Evolutionary conservation across 2,888 invertebrate species (phyloP), one percentile per base, ranked within the genome.

Genomic region (Drosophila nigricruria): DNA sequence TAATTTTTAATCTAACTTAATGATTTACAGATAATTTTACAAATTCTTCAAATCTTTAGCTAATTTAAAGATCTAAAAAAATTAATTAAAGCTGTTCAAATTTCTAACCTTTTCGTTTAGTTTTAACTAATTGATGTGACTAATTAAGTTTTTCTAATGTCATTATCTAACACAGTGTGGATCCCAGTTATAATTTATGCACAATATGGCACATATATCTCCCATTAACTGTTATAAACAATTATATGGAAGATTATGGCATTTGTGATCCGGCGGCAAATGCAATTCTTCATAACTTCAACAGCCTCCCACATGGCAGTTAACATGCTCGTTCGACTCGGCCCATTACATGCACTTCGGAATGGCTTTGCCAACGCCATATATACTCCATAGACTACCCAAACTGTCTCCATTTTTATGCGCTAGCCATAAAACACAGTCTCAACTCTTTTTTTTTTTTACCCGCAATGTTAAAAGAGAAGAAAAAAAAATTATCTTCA

Each of bases 331-430:
- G 63, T 74, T 79, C 63, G 71, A 59, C 58, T 69, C 43, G 54
- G 54, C 67, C 71, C 73, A 79, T 88, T 73, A 74, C 77, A 74
- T 75, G 83, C 79, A 74, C 77, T 80, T 43, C 18, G 71, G 42
- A 63, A 78, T 76, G 70, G 70, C 68, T 70, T 65, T 60, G 64
- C 67, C 74, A 66, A 72, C 87, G 70, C 88, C 83, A 87, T 84
- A 81, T 78, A 18, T 38, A 14, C 42, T 43, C 47, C 18, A 58
- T 27, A 16, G 47, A 36, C 30, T 47, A 69, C 68, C 56, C 60
- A 43, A 66, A 47, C 23, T 62, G 72, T 69, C 63, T 68, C 78
- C 63, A 73, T 45, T 73, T 83, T 74, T 70, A 73, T 79, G 62
- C 67, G 52, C 56, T 63, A 61, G 25, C 64, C 73, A 77, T 77